These are phyloP conservation scores for Leptinotarsa peninsularis DNA, from an alignment of 2,888 invertebrate species.

Conservation along the genomic window DNA sequence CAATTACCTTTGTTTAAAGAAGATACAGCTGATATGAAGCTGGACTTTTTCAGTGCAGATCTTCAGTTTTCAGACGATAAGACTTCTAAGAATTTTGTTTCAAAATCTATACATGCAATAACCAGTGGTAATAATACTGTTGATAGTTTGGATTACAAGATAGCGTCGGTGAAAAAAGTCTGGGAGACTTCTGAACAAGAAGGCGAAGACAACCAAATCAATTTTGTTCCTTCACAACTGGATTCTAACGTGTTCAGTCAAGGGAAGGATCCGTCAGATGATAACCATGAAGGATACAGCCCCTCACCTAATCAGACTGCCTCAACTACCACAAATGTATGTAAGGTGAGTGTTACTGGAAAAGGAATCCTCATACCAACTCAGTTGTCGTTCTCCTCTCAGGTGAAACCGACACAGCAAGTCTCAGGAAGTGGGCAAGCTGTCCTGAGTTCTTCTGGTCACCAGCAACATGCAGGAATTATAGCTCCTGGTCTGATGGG, in stretches of 20 bases:
- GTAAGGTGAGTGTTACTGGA: slow-evolving; percentile 70
- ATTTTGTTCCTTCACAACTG: slow-evolving; percentile 58
- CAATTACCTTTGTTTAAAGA: slow-evolving; percentile 82
- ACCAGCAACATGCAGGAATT: slow-evolving; percentile 65
- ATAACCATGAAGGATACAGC: slow-evolving; percentile 70
- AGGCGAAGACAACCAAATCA: slow-evolving; percentile 48
- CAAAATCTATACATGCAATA: slow-evolving; percentile 70
- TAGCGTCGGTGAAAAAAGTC: slow-evolving; percentile 91
- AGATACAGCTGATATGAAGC: slow-evolving; percentile 89
- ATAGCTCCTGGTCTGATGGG: slow-evolving; percentile 65
- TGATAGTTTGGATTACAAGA: slow-evolving; percentile 89
- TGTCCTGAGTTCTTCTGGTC: slow-evolving; percentile 53
- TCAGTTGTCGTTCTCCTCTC: slow-evolving; percentile 19
- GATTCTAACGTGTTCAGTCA: slow-evolving; percentile 66
- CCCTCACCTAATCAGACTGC: slow-evolving; percentile 68
- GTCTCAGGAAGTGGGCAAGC: slow-evolving; percentile 69
- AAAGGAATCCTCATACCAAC: slow-evolving; percentile 10
- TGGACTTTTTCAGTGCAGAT: slow-evolving; percentile 92
- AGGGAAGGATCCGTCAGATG: slow-evolving; percentile 63
- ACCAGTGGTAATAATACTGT: slow-evolving; percentile 83
- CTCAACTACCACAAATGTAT: slow-evolving; percentile 74
- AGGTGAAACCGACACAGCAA: slow-evolving; percentile 88
- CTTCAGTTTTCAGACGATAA: slow-evolving; percentile 82
- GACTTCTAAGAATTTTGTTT: slow-evolving; percentile 69
- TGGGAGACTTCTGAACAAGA: slow-evolving; percentile 79